phyloP scores from a whole-genome alignment of 2,888 invertebrate genomes.

The Microctonus hyperodae region DNA sequence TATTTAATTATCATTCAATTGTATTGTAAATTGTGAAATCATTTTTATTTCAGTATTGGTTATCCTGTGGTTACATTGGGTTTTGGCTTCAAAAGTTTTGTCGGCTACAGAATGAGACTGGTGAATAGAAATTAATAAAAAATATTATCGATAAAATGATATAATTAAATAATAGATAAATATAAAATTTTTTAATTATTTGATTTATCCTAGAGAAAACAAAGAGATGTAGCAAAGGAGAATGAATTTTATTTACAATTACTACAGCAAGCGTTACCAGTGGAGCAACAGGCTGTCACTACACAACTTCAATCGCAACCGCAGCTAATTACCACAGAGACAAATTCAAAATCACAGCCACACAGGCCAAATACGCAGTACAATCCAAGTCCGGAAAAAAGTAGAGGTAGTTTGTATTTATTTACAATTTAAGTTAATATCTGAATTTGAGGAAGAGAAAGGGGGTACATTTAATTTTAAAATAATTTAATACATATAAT shows the following conservation, averaged over 20 bases:
- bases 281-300: slow-evolving; percentile 65
- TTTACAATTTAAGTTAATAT: too few relatives aligned
- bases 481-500: slow-evolving; percentile 3
- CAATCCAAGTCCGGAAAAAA: slow-evolving; percentile 64
- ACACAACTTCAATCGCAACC: slow-evolving; percentile 56
- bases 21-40: background rate
- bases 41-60: slow-evolving; percentile 73
- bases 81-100: slow-evolving; percentile 93
- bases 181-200: slow-evolving; percentile 43
- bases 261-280: slow-evolving; percentile 88
- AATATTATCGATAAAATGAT: background rate
- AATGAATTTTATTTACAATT: slow-evolving; percentile 95
- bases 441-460: too few relatives aligned
- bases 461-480: background rate
- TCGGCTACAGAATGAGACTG: slow-evolving; percentile 86
- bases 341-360: slow-evolving; percentile 58
- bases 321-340: slow-evolving; percentile 52
- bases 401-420: slow-evolving; percentile 63
- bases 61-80: slow-evolving; percentile 96
- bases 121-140: slow-evolving; percentile 58
- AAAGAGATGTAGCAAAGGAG: slow-evolving; percentile 92
- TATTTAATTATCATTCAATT: background rate
- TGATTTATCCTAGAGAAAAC: slow-evolving; percentile 81
- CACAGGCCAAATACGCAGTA: slow-evolving; percentile 59
- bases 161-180: slow-evolving; percentile 8